Evolutionary conservation across 2,113 vertebrate species (phyloP).

Genomic region (Cervus canadensis): DNA sequence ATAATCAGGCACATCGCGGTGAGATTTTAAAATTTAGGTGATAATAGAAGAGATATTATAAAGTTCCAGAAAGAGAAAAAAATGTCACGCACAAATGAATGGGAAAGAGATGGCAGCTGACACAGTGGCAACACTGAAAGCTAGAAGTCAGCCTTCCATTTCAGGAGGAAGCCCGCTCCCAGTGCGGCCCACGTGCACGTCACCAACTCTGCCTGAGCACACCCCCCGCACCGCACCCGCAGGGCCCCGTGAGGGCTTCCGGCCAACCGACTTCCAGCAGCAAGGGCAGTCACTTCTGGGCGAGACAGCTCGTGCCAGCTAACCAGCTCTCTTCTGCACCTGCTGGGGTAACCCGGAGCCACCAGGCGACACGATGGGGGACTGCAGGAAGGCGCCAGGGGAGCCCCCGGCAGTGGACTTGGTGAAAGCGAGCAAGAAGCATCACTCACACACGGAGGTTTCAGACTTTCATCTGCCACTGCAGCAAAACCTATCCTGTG

Average conservation of each 20-base stretch:
- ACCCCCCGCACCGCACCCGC: neutral
- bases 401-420: neutral
- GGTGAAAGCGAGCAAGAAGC: neutral
- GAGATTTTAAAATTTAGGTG: neutral
- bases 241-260: neutral
- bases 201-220: too few relatives aligned
- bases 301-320: neutral
- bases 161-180: neutral
- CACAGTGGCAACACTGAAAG: neutral
- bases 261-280: neutral
- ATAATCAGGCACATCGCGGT: neutral
- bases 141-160: neutral
- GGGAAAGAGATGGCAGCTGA: neutral
- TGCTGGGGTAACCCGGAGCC: too few relatives aligned
- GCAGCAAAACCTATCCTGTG: neutral
- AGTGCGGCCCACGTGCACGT: accelerated
- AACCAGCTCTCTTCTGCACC: neutral
- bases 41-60: neutral
- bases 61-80: neutral
- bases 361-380: accelerated
- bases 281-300: neutral
- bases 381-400: neutral
- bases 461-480: neutral
- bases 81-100: neutral
- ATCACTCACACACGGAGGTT: neutral